These are phyloP conservation scores for Probosciger aterrimus DNA, from an alignment of 2,113 vertebrate species.

Conservation along the genomic window DNA sequence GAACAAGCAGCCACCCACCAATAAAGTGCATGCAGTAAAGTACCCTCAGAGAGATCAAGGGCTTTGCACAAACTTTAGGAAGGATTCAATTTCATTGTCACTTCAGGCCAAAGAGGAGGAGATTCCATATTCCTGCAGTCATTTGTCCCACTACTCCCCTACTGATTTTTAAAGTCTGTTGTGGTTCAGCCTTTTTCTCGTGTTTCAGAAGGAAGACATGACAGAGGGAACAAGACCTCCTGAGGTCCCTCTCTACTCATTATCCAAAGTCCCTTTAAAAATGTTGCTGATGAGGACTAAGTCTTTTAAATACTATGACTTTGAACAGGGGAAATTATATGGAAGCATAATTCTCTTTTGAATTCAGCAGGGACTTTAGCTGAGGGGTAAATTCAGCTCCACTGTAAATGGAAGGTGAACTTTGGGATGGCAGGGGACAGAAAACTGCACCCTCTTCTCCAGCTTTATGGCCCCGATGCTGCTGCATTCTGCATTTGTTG, in stretches of 20 bases:
- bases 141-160: neutral
- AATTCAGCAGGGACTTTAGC: neutral
- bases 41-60: constrained; percentile 14
- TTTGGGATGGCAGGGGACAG: neutral
- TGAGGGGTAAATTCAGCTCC: neutral
- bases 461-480: accelerated
- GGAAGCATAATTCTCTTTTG: neutral
- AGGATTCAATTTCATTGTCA: constrained; percentile 38
- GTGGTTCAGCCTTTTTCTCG: neutral
- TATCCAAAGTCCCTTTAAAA: neutral
- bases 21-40: constrained; percentile 1
- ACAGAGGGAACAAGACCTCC: neutral
- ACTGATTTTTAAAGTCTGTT: neutral
- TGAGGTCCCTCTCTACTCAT: neutral
- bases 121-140: constrained; percentile 10
- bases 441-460: neutral
- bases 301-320: neutral
- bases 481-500: neutral
- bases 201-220: neutral
- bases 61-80: constrained; percentile 1
- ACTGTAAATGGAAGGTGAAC: neutral
- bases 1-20: constrained; percentile 12
- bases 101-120: constrained; percentile 2
- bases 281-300: neutral
- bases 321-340: neutral